These are phyloP conservation scores for Zaprionus inermis DNA, from an alignment of 1,140 invertebrate species.

Conservation along the genomic window DNA sequence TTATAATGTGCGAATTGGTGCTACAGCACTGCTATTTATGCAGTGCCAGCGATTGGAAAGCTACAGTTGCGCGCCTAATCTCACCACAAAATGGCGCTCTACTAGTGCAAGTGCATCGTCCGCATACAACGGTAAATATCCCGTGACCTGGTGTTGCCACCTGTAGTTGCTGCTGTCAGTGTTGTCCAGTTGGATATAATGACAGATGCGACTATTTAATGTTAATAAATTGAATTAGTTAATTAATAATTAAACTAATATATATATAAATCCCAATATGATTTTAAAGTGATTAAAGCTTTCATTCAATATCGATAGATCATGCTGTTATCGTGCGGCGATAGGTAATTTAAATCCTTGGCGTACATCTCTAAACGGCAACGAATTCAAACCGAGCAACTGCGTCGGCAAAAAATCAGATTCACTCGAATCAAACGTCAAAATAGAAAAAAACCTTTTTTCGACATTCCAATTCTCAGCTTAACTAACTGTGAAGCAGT, in stretches of 20 bases:
- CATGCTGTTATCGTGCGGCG: neutral
- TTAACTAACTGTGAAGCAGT: neutral
- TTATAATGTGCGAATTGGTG: neutral
- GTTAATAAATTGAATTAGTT: neutral
- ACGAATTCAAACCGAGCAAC: neutral
- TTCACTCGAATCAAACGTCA: neutral
- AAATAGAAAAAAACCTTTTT: neutral
- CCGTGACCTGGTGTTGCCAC: neutral
- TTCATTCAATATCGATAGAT: neutral
- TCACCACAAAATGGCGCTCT: neutral
- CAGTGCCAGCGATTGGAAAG: neutral
- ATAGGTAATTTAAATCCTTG: neutral
- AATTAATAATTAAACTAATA: neutral
- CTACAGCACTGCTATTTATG: neutral
- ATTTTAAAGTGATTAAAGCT: neutral
- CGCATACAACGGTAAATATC: neutral
- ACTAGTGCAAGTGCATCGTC: neutral
- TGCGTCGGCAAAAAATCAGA: neutral
- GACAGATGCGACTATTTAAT: neutral
- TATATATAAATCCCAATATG: neutral
- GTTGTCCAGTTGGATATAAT: neutral
- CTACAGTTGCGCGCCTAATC: neutral
- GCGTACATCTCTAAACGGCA: conserved; percentile 1
- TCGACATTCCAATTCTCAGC: neutral
- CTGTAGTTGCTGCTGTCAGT: neutral